These are phyloP conservation scores for Callospermophilus lateralis DNA, from an alignment of 2,113 vertebrate genomes.

Conservation along the genomic window DNA sequence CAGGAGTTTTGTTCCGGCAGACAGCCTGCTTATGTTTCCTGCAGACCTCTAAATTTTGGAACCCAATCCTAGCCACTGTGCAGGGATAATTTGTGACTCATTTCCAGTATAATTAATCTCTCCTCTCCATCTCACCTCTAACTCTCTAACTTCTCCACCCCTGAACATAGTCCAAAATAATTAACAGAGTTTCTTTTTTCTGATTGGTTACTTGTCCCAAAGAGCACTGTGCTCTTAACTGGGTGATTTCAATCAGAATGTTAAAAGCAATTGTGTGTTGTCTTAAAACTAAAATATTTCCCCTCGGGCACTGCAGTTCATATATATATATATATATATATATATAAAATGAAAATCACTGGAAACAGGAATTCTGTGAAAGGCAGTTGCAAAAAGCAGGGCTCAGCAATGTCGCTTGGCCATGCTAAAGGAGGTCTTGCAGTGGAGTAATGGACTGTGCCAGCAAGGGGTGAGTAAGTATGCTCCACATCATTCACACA, in stretches of 20 bases:
- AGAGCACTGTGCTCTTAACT: neutral
- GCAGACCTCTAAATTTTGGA: neutral
- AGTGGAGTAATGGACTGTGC: neutral
- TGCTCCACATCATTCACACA: no score
- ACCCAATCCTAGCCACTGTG: slow-evolving; percentile 39
- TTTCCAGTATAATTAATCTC: slow-evolving; percentile 53
- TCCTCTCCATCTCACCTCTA: neutral
- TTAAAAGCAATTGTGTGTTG: slow-evolving; percentile 39
- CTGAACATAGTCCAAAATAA: slow-evolving; percentile 8
- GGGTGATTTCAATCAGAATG: slow-evolving; percentile 50
- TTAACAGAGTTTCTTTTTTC: slow-evolving; percentile 35
- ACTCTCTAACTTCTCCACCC: neutral
- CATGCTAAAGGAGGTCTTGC: neutral
- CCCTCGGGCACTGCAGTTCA: neutral
- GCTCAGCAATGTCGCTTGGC: neutral
- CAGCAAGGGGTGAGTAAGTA: neutral
- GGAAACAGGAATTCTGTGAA: slow-evolving; percentile 55
- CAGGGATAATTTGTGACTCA: slow-evolving; percentile 10
- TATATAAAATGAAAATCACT: slow-evolving; percentile 42
- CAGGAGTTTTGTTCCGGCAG: slow-evolving; percentile 39
- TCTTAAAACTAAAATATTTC: slow-evolving; percentile 6
- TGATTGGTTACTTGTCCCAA: slow-evolving; percentile 56
- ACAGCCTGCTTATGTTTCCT: slow-evolving; percentile 50
- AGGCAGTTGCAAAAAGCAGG: slow-evolving; percentile 4
- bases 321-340: no score